Evolutionary conservation across 2,113 vertebrate genomes (phyloP).

Genomic region (Cromileptes altivelis): DNA sequence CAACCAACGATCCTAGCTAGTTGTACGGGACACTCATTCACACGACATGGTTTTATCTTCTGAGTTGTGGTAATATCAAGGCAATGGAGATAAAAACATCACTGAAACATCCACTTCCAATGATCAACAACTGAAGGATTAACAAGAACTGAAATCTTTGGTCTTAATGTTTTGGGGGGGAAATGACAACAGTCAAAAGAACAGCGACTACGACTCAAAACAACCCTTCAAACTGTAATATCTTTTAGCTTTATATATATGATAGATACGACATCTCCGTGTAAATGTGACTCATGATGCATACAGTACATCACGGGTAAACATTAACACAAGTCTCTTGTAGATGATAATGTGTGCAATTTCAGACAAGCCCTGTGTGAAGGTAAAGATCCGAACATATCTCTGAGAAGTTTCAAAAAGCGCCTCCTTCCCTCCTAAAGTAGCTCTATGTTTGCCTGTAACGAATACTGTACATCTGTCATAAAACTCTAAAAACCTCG

Average conservation of each 20-base stretch:
- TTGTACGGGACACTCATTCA: constrained; percentile 36
- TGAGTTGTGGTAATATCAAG: constrained; percentile 59
- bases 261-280: constrained; percentile 53
- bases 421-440: constrained; percentile 52
- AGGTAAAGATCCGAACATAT: constrained; percentile 42
- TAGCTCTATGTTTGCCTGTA: constrained; percentile 55
- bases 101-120: constrained; percentile 56
- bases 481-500: constrained; percentile 65
- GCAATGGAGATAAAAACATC: constrained; percentile 29
- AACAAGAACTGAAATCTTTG: constrained; percentile 85
- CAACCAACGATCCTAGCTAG: constrained; percentile 6
- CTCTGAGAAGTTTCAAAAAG: constrained; percentile 63
- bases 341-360: constrained; percentile 75
- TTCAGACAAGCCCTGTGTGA: constrained; percentile 66
- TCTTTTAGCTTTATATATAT: constrained; percentile 37
- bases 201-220: constrained; percentile 21
- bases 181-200: constrained; percentile 25
- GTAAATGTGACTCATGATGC: constrained; percentile 42
- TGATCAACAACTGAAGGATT: constrained; percentile 49
- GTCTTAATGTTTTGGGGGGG: constrained; percentile 72
- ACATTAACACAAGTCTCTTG: constrained; percentile 35
- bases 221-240: constrained; percentile 32
- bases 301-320: constrained; percentile 43
- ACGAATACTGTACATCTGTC: constrained; percentile 69
- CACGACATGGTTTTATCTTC: constrained; percentile 39